phyloP scores from a whole-genome alignment of 2,888 invertebrate genomes.

The Dione juno region DNA sequence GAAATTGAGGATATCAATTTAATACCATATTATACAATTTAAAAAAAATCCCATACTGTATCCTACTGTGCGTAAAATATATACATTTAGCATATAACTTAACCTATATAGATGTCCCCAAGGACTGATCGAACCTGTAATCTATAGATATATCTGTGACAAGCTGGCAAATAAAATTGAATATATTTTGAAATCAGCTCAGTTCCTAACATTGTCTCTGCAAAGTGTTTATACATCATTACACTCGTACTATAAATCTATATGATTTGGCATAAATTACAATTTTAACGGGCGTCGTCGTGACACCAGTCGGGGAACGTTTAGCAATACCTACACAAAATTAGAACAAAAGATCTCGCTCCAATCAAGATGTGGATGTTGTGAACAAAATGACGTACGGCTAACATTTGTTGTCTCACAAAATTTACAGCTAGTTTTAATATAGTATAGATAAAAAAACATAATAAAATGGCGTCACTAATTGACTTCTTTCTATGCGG shows the following conservation, averaged over 20 bases:
- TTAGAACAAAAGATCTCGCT: conserved; percentile 64
- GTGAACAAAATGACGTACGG: conserved; percentile 10
- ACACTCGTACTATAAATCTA: conserved; percentile 65
- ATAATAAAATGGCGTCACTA: no score
- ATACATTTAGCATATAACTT: no score
- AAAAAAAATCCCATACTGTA: no score
- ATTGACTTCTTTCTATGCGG: no score
- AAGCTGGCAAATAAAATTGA: neutral
- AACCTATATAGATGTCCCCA: no score
- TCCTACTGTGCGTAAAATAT: no score
- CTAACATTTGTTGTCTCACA: neutral
- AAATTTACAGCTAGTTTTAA: neutral
- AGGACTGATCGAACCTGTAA: no score
- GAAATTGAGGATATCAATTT: neutral
- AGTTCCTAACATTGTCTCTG: conserved; percentile 35
- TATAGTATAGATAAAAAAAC: no score
- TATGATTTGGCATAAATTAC: conserved; percentile 71
- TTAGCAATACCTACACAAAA: conserved; percentile 69
- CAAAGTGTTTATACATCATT: conserved; percentile 60
- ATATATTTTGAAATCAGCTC: conserved; percentile 21
- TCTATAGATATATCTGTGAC: no score
- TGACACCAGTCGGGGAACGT: conserved; percentile 54
- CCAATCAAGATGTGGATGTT: conserved; percentile 48
- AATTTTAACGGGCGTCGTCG: conserved; percentile 65
- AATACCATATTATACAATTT: neutral